These are phyloP conservation scores for Alosa alosa DNA, from an alignment of 2,113 vertebrate genomes.

Conservation along the genomic window DNA sequence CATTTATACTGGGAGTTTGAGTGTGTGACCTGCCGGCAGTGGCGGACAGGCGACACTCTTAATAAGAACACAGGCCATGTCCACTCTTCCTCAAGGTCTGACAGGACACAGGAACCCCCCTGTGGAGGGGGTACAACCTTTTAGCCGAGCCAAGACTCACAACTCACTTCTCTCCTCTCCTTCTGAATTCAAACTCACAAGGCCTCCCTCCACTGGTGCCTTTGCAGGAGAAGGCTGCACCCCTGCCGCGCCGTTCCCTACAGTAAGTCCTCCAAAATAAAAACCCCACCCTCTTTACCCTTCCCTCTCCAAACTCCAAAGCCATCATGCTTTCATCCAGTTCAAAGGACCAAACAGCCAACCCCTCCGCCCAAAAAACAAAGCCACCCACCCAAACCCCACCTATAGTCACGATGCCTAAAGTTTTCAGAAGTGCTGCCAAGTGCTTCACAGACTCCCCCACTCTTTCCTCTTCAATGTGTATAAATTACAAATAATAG, in stretches of 20 bases:
- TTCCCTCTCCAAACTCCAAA: not conserved
- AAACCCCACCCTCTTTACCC: not conserved
- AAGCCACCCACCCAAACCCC: not conserved
- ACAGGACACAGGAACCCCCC: not conserved
- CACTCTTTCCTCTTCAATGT: not conserved
- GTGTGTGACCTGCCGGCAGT: conserved; percentile 33
- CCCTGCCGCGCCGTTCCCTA: not conserved
- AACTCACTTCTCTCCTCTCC: not conserved
- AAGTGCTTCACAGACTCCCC: not conserved
- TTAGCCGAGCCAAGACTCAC: conserved; percentile 11
- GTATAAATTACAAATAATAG: conserved; percentile 2
- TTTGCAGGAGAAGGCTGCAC: not conserved
- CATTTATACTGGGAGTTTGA: conserved; percentile 31
- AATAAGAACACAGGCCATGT: conserved; percentile 36
- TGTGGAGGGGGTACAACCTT: conserved; percentile 9
- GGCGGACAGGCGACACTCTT: conserved; percentile 39
- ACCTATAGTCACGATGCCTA: not conserved
- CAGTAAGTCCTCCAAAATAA: not conserved
- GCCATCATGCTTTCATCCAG: not conserved
- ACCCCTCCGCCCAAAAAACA: not conserved
- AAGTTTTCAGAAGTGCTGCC: not conserved
- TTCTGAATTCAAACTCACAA: not conserved
- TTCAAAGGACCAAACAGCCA: not conserved
- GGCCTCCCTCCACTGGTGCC: not conserved
- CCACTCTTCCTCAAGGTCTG: conserved; percentile 22